Percentiles rank a stretch among this genome's conserved stretches.
These are phyloP conservation scores for Pristionchus maxplancki DNA, from an alignment of 2,888 invertebrate species.

Conservation along the genomic window DNA sequence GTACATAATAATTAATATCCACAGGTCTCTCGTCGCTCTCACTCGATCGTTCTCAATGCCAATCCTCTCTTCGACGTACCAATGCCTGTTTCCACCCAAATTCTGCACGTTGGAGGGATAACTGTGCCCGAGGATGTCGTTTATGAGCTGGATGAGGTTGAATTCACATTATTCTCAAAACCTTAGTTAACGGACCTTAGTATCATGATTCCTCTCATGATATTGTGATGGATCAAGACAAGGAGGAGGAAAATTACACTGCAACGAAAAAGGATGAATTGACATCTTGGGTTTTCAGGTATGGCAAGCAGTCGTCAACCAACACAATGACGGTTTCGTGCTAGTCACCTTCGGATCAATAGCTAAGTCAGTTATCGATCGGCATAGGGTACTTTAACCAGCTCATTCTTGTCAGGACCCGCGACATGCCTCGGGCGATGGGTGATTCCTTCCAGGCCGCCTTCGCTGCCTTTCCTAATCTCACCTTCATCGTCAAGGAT, in stretches of 20 bases:
- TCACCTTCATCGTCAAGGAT: slow-evolving; percentile 70
- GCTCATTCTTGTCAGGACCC: slow-evolving; percentile 7
- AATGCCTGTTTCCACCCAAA: slow-evolving; percentile 64
- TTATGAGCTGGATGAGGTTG: not conserved
- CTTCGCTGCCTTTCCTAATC: slow-evolving; percentile 64
- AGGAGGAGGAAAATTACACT: not conserved
- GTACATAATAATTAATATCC: too few species aligned
- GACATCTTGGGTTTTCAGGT: slow-evolving; percentile 53
- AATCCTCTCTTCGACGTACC: slow-evolving; percentile 70
- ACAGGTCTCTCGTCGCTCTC: slow-evolving; percentile 39
- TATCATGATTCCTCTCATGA: too few species aligned
- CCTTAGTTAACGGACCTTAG: not conserved
- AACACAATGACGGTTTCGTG: slow-evolving; percentile 60
- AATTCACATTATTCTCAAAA: not conserved
- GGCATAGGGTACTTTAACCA: not conserved
- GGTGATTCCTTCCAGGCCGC: slow-evolving; percentile 55
- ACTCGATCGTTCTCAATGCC: slow-evolving; percentile 67
- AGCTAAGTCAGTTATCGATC: slow-evolving; percentile 56
- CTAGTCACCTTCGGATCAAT: slow-evolving; percentile 74
- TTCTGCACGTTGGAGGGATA: slow-evolving; percentile 66
- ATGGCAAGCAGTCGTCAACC: slow-evolving; percentile 66
- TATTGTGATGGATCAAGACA: too few species aligned
- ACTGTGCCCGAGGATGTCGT: slow-evolving; percentile 56
- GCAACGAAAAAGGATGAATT: not conserved
- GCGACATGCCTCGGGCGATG: slow-evolving; percentile 49